Evolutionary conservation across 2,113 vertebrate genomes (phyloP), one percentile per base, ranked within the genome.

Genomic region (Sciurus niger): DNA sequence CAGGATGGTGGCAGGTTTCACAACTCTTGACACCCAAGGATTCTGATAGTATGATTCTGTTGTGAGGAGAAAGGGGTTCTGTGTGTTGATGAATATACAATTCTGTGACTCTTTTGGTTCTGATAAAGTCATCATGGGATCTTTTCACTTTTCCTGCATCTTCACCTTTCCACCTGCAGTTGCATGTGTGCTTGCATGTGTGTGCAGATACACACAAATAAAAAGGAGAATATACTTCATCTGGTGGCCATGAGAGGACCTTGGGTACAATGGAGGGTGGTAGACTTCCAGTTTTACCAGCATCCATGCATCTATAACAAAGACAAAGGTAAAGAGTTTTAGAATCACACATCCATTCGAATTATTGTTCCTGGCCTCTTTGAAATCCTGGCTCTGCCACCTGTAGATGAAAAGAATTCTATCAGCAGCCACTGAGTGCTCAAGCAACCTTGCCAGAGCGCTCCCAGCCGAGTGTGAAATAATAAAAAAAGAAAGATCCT

Each of bases 41-140:
- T 55, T 80, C 6, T 89, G 90, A 87, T 48, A 92, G 51, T 12
- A 12, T 34, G 34, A 3, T 16, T 94, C 63, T 85, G 22, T 95
- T 46, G 34, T 67, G 51, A 90, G n/a, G 55, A 92, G 40, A 89
- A 92, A 83, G 22, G 16, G 24, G 34, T 53, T 80, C 22, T 70
- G 8, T 79, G 3, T 73, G 16, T 58, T 96, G 72, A 86, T 85
- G 68, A 94, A 51, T 14, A 46, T 58, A 22, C 73, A 70, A 77
- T 93, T 53, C 51, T 88, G 14, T 24, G 84, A 73, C 17, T n/a
- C 67, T 95, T 82, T 73, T 20, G 67, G 46, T 22, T 84, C 51
- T 63, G n/a, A 73, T 93, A 60, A 98, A 96, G 46, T 85, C 34
- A 87, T 14, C 86, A 37, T 25, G 53, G 32, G 48, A 68, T 16